Evolutionary conservation across 2,797 vertebrate species (phyloP), one percentile per base, ranked within the genome.

Genomic region (Selene dorsalis): DNA sequence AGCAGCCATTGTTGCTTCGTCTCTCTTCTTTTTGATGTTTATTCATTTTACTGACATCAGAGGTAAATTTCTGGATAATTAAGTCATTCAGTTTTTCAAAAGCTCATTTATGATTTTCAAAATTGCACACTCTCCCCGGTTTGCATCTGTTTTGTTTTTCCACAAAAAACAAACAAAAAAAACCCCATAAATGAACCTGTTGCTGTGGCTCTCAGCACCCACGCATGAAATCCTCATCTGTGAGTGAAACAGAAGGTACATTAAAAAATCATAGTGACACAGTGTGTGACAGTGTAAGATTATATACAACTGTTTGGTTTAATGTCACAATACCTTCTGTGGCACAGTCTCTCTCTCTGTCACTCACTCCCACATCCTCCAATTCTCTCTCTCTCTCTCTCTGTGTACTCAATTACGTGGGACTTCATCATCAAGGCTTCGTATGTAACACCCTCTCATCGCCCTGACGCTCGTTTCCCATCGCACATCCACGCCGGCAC

Each of bases 391-490:
- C 20, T 64, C 69, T 43, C 72, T 26, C 53, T 75, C 53, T 85
- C 64, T 69, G 14, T 63, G 53, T 73, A 77, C 85, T 85, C 73
- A 80, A 83, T 88, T 87, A 88, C 65, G 10, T 66, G 73, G 81
- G 80, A 87, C 83, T 87, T 86, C 77, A 86, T 90, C 84, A 90
- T 84, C 66, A 76, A 85, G 70, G 74, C 84, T 89, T 87, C 38
- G 13, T 71, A 75, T 87, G 57, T 70, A 87, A 88, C 85, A 88
- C 71, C 77, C 86, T 90, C 81, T 87, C 69, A 86, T 84, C 52
- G 60, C 81, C 70, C 70, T 69, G 64, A 84, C 83, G 73, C 82
- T 83, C 45, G 1, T 72, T 87, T 80, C 79, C 67, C 77, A 84
- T 87, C 77, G 71, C 79, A 82, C 75, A 32, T 63, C 86, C 78